These are phyloP conservation scores for Xiphydria camelus DNA, from an alignment of 2,888 invertebrate species.

Conservation along the genomic window DNA sequence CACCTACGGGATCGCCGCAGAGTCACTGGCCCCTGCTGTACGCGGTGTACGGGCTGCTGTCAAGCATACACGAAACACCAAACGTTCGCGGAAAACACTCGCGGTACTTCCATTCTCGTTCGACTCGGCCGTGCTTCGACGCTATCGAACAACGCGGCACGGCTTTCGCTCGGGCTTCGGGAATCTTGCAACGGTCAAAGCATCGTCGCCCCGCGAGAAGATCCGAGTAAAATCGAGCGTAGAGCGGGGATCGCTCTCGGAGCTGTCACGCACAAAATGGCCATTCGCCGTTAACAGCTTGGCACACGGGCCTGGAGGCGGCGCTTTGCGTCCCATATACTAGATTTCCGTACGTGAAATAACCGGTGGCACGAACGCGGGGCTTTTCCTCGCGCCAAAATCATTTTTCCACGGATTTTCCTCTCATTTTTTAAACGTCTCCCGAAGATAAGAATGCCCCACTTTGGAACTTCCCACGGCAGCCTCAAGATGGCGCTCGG, in stretches of 20 bases:
- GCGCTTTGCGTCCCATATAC: conserved; percentile 51
- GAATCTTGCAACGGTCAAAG: no score
- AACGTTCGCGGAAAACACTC: conserved; percentile 20
- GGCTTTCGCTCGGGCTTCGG: no score
- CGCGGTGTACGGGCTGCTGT: conserved; percentile 27
- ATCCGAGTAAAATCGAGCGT: no score
- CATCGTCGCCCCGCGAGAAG: no score
- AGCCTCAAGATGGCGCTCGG: conserved; percentile 41
- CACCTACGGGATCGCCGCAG: no score
- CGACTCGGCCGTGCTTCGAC: no score
- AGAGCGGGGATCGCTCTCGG: no score
- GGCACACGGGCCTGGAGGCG: conserved; percentile 59
- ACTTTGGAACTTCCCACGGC: conserved; percentile 15
- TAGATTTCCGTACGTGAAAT: conserved; percentile 18
- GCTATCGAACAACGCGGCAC: no score
- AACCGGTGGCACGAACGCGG: conserved; percentile 3
- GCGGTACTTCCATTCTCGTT: no score
- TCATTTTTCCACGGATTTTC: background rate
- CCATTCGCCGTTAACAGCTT: conserved; percentile 65
- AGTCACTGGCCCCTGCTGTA: no score
- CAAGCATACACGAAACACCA: conserved; percentile 22
- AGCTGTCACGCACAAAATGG: conserved; percentile 70
- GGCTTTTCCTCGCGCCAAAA: conserved; percentile 1
- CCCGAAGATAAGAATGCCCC: conserved; percentile 4
- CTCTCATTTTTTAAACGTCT: conserved; percentile 5